Evolutionary conservation across 1,140 invertebrate species (phyloP).

Genomic region (Zophobas atratus): DNA sequence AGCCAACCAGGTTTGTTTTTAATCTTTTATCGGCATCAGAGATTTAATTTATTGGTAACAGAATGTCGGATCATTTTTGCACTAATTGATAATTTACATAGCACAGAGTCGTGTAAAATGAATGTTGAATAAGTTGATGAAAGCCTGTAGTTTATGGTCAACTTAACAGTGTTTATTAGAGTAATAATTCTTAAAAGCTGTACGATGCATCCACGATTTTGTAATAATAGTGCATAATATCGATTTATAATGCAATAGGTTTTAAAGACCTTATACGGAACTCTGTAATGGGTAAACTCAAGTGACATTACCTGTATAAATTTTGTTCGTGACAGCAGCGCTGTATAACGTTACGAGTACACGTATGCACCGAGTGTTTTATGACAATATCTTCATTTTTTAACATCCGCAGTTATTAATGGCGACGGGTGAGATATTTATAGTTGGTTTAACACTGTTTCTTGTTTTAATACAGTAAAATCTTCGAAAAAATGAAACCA

Average conservation of each 20-base stretch:
- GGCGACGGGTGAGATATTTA: conserved; percentile 17
- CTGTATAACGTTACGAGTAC: conserved; percentile 38
- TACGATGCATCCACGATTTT: conserved; percentile 21
- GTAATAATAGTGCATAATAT: conserved; percentile 15
- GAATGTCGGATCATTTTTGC: conserved; percentile 34
- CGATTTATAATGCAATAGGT: conserved; percentile 32
- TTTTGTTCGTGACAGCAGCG: conserved; percentile 14
- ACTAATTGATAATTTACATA: conserved; percentile 41
- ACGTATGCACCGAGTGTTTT: conserved; percentile 23
- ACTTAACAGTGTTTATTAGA: conserved; percentile 19
- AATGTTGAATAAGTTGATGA: conserved; percentile 18
- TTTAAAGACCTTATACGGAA: conserved; percentile 33
- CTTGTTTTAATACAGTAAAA: conserved; percentile 5
- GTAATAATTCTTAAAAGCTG: conserved; percentile 33
- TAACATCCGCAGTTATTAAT: conserved; percentile 22
- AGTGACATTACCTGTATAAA: conserved; percentile 28
- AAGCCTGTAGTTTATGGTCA: conserved; percentile 7
- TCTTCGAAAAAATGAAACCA: conserved; percentile 8
- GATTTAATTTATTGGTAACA: conserved; percentile 38
- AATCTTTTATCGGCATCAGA: conserved; percentile 31
- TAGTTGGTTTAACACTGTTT: background rate
- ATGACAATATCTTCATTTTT: conserved; percentile 42
- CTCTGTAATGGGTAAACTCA: conserved; percentile 26
- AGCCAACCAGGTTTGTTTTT: conserved; percentile 32
- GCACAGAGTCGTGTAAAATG: conserved; percentile 22